Evolutionary conservation across 2,888 invertebrate genomes (phyloP), one percentile per base, ranked within the genome.

Genomic region (Vandiemenella viatica): DNA sequence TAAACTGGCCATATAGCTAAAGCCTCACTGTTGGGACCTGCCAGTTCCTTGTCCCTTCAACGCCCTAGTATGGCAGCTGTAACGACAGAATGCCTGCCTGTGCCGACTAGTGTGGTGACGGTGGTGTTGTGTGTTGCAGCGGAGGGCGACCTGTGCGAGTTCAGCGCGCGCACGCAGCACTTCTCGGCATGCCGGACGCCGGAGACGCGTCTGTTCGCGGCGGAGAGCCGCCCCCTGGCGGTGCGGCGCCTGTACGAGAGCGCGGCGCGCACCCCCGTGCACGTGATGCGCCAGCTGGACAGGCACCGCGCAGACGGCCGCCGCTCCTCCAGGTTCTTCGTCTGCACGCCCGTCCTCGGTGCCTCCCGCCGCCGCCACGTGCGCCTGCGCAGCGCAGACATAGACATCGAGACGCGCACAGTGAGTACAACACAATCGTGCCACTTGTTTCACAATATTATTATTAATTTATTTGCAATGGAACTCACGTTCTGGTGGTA

Each of bases 121-220:
- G 26, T 26, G 7, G 7, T 26, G 8, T 26, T 55, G 58, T 65
- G 67, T 67, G 64, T 83, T 80, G 46, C 78, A 91, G 91, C 91
- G 68, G 90, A 89, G 73, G 85, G 91, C 64, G 88, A 90, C 75
- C 82, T 92, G 70, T 82, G 83, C 63, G 79, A 82, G 65, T 91
- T 90, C 75, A 86, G 87, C 58, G 66, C 76, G 60, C 76, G 81
- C 65, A 85, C 80, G 70, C 73, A 77, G 59, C 85, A 88, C 71
- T 89, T 79, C 72, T 75, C 74, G 64, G 75, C 81, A 59, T 73
- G 74, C 62, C 79, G 80, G 64, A 74, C 76, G 59, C 74, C 80
- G 63, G 75, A 76, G 62, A 77, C 80, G 60, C 76, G 76, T 60
- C 74, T 91, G 58, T 91, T 92, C 69, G 79, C 79, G 55, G 70